These are phyloP conservation scores for Glareola pratincola DNA, from an alignment of 2,113 vertebrate genomes.

Conservation along the genomic window DNA sequence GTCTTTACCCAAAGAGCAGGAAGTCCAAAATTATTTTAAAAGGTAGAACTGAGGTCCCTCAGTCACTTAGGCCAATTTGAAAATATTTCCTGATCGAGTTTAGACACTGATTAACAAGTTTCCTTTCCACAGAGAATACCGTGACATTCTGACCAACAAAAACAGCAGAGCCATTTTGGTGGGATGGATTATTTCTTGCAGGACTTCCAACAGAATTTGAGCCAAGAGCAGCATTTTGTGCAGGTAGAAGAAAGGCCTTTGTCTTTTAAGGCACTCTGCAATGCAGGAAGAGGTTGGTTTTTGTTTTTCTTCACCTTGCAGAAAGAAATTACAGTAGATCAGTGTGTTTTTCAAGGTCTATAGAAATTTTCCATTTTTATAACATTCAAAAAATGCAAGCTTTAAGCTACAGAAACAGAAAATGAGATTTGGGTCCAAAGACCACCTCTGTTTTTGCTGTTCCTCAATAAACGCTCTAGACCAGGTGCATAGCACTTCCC, in stretches of 20 bases:
- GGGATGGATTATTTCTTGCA: neutral
- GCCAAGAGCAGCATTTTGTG: neutral
- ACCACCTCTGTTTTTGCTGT: neutral
- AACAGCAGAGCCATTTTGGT: neutral
- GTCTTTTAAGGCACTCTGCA: neutral
- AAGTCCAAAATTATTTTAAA: neutral
- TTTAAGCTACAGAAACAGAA: neutral
- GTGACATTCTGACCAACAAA: neutral
- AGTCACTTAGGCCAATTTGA: neutral
- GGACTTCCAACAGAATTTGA: neutral
- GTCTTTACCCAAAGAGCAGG: neutral
- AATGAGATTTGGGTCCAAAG: neutral
- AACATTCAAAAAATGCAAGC: neutral
- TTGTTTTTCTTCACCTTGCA: neutral
- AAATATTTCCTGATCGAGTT: neutral
- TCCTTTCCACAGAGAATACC: neutral
- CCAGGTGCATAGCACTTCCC: neutral
- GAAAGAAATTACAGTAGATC: neutral
- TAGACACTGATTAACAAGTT: neutral
- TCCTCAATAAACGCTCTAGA: neutral
- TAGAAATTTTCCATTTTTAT: neutral
- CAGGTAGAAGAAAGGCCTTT: accelerated
- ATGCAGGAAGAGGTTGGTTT: neutral
- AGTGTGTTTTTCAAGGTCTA: neutral
- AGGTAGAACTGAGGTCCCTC: neutral